These are phyloP conservation scores for Pachypanchax playfairii DNA, from an alignment of 2,113 vertebrate genomes.

Conservation along the genomic window DNA sequence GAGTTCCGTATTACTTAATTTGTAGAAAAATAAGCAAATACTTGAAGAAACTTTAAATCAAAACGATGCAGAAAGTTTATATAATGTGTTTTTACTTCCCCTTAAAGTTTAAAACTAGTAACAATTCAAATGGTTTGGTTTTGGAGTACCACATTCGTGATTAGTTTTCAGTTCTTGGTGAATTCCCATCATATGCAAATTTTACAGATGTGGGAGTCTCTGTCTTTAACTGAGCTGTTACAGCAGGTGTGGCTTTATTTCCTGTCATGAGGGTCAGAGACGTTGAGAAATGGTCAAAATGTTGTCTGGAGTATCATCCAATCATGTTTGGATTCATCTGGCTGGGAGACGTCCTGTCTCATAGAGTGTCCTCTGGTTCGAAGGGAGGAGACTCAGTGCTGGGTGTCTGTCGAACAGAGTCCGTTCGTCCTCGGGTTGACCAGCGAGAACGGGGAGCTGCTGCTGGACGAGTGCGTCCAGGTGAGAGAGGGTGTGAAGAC, in stretches of 20 bases:
- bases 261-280: no score
- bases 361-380: constrained; percentile 15
- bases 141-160: background rate
- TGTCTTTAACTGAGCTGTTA: background rate
- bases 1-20: no score
- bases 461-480: constrained; percentile 72
- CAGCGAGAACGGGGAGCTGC: constrained; percentile 66
- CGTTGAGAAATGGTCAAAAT: background rate
- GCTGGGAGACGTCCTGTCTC: background rate
- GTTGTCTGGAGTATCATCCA: no score
- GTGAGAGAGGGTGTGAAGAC: constrained; percentile 73
- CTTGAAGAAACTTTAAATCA: no score
- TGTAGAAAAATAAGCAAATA: no score
- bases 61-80: no score
- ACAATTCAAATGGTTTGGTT: background rate
- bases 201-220: background rate
- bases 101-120: background rate
- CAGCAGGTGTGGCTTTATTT: background rate
- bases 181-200: background rate
- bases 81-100: background rate
- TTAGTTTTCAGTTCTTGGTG: background rate
- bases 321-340: no score
- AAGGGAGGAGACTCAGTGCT: constrained; percentile 71
- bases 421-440: constrained; percentile 77
- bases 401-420: constrained; percentile 73